Evolutionary conservation across 2,797 vertebrate species (phyloP), one percentile per base, ranked within the genome.

Genomic region (Acanthurus lineatus): DNA sequence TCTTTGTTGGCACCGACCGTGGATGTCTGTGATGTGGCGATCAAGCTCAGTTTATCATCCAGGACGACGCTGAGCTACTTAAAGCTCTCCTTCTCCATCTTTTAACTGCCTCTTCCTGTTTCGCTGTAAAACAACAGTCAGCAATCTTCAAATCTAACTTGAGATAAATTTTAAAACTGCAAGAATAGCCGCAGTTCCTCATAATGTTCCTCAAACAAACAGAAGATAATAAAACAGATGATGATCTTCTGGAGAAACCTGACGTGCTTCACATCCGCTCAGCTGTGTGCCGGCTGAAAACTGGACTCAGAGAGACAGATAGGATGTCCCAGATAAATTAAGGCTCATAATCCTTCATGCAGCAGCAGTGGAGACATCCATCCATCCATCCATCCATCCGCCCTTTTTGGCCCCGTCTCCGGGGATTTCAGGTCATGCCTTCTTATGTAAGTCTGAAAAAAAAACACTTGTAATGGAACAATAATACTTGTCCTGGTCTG

Each of bases 271-370:
- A 79, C 20, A 66, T 74, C 61, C 69, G 69, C 59, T 54, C 25
- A 85, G 82, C 77, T 77, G 69, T 38, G 28, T 19, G 68, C 63
- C 59, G 60, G 25, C 25, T 82, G 77, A 79, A 73, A 68, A 64
- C 60, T 64, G 57, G 20, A 54, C 66, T 79, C 82, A 25, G 81
- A 70, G 54, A 75, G 85, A 80, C 76, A 58, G 81, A 86, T 69
- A 75, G 57, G 49, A 83, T 78, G 76, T 69, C 70, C 77, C 69
- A 51, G 82, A 85, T 83, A 88, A 75, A 74, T 69, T 59, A 77
- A 51, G 72, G 47, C 81, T 86, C 54, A 61, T 88, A 86, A 87
- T 89, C 83, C 77, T 35, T 81, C 68, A 76, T 71, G 69, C 64
- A 35, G 62, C 49, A 40, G 53, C 51, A 20, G 67, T 38, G 44